Base-by-base conservation (phyloP, 2,113 vertebrate genomes). In the Dipodomys stephensi region DNA sequence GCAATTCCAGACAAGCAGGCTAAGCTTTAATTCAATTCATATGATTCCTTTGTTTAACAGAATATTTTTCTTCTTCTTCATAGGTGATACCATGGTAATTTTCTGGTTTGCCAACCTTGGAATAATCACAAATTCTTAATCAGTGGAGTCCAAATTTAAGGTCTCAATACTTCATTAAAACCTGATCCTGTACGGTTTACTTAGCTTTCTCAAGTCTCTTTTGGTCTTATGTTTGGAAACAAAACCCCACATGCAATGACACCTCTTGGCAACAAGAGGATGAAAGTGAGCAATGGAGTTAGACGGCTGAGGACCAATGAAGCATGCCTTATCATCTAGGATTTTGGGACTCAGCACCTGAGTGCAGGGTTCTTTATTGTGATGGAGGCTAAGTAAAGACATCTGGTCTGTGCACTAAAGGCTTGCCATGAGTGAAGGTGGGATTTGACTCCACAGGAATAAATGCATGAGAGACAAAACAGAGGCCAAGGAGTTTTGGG, bases 81-180 rank as follows among this genome's bases (percentile, higher is more conserved):
- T 22, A 94, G 46, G 8, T 65, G 15, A 67, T 44, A 77, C 44
- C 53, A 68, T 77, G 65, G 81, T 94, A 74, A 91, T 74, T 95
- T 95, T 87, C 82, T 82, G 69, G 39, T 19, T 62, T 84, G 57
- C 60, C 64, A 74, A 72, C 9, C 35, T 35, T 90, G 27, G 57
- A 84, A 82, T 79, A 86, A 89, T 87, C n/a, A 87, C 71, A 81
- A 3, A 20, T 91, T 82, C 27, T 92, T 95, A 81, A 79, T 80
- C 68, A 80, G 7, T 69, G 28, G 39, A 82, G 62, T 85, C 74
- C 39, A 88, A 74, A 90, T 67, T 64, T 64, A 87, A 94, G 68
- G 9, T 74, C 39, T 83, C 60, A 57, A 19, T n/a, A 78, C n/a
- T 74, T 84, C 53, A 46, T 46, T 86, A 83, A 68, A 87, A 80